Base-by-base conservation (phyloP, 2,113 vertebrate genomes). In the Salvator merianae region DNA sequence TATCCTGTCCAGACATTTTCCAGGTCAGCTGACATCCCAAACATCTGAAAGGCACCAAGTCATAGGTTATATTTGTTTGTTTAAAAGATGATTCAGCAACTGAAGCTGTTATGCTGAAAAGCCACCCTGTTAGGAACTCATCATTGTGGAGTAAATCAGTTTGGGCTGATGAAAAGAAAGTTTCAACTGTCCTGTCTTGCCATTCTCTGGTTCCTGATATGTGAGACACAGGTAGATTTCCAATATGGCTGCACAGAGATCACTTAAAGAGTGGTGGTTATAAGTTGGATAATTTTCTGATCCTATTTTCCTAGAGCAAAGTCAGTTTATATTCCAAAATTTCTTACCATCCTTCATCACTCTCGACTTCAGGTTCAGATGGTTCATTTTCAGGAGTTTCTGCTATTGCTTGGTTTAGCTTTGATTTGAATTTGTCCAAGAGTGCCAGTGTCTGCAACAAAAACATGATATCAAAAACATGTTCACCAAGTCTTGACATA, bases 321-420 rank as follows among this genome's bases (percentile, higher is more conserved):
- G 13, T 22, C 34, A 40, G 5, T 71, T 32, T 30, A 59, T 65
- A 63, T 34, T 34, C 43, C 4, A 14, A 79, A 87, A 26, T 30
- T 3, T 50, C 97, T 98, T 90, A 99, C 98, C 98, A 99, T 95
- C 98, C 98, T 94, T 95, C 97, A 7, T 99, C 98, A 28, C 98
- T 97, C 36, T 99, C 98, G 30, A 85, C 92, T 53, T 99, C 98
- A 59, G 90, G 93, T 88, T 99, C 96, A 16, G 98, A 96, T 86
- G 96, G 90, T 3, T 96, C 97, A 83, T 94, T 94, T 90, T 97
- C 96, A 73, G 97, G 97, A 84, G 94, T 95, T 87, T 99, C 98
- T 14, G 95, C 96, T 90, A 99, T 99, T 36, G 98, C 98, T 14
- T 97, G 96, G 0, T 97, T 97, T 91, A 99, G 95, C 90, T 98